Evolutionary conservation across 2,797 vertebrate genomes (phyloP), one percentile per base, ranked within the genome.

Genomic region (Antennarius maculatus): DNA sequence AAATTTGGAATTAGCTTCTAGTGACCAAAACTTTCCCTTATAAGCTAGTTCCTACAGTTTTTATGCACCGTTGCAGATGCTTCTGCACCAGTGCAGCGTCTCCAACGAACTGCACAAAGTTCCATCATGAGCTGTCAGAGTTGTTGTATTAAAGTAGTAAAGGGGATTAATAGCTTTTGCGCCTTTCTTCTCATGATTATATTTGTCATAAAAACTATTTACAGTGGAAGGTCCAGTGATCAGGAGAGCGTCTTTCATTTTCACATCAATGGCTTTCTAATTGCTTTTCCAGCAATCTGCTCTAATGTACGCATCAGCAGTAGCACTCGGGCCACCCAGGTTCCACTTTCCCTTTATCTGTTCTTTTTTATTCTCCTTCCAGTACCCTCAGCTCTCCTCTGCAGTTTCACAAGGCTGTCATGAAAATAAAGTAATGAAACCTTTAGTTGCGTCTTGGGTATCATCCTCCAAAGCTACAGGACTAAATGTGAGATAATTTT

Each of bases 401-500:
- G 66, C 56, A 54, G 53, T 66, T 58, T 81, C 74, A 85, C 71
- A 74, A 69, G 70, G 42, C 70, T 71, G 51, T 82, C 83, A 80
- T 83, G 74, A 79, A 87, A 85, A 60, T 62, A 64, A 59, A 61
- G 84, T 71, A 75, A 61, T 86, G 76, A 86, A 83, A 83, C 68
- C 82, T 88, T 87, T 75, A 84, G 55, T 62, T 66, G 81, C 47
- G 57, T 86, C 83, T 63, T 72, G 83, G 79, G 87, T 82, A 86
- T 89, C 86, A 79, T 90, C 76, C 73, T 81, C 73, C 71, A 71
- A 62, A 81, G 72, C 69, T 75, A 73, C 62, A 71, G 65, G 70
- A 76, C 79, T 78, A 76, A 84, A 86, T 66, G 80, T 89, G 85
- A 88, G 76, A 73, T 89, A 62, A 89, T 65, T 85, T 84, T 86